Percentiles rank a stretch among this genome's conserved stretches.
Conservation (phyloP, 2,888 invertebrate species). For the Eupeodes luniger region DNA sequence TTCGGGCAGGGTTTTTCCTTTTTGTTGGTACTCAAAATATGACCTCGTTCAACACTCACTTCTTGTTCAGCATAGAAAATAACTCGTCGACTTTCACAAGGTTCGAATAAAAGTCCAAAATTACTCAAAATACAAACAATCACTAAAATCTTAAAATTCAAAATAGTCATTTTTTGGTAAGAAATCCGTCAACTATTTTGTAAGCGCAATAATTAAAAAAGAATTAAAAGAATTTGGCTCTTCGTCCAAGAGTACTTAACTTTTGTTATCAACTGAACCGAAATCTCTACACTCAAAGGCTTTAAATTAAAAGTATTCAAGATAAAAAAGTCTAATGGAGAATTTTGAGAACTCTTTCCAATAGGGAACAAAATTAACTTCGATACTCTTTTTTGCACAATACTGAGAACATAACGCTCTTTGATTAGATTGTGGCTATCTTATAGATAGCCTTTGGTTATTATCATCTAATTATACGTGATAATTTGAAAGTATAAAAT, state of each 20-base stretch:
- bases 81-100: conserved; percentile 79
- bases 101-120: conserved; percentile 57
- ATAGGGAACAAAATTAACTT: neutral
- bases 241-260: neutral
- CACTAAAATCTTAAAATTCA: conserved; percentile 54
- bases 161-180: conserved; percentile 56
- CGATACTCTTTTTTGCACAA: neutral
- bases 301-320: conserved; percentile 25
- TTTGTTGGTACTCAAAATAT: conserved; percentile 79
- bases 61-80: conserved; percentile 80
- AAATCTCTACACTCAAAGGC: neutral
- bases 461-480: too few species aligned
- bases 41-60: conserved; percentile 78
- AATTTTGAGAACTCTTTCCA: neutral
- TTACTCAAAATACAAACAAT: conserved; percentile 60
- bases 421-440: neutral
- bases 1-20: conserved; percentile 80
- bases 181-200: neutral
- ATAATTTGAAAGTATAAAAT: too few species aligned
- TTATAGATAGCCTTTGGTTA: neutral
- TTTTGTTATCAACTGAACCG: conserved; percentile 21
- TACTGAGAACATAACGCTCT: too few species aligned
- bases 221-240: neutral
- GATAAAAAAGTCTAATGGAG: conserved; percentile 1
- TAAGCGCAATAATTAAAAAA: neutral